These are phyloP conservation scores for Oreochromis grahami DNA, from an alignment of 2,797 vertebrate species.

Conservation along the genomic window DNA sequence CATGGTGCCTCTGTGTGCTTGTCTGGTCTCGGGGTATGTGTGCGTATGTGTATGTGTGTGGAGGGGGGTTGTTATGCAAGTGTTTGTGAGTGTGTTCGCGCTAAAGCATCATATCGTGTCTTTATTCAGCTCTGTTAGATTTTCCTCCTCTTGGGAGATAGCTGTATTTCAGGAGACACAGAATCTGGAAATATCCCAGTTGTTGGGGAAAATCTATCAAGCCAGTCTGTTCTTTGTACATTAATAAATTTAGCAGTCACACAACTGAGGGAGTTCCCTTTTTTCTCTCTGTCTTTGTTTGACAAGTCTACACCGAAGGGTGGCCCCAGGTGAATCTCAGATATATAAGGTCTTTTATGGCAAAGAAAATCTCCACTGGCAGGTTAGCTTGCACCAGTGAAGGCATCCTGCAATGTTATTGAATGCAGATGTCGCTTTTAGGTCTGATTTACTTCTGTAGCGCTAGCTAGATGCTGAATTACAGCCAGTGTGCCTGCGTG, in stretches of 20 bases:
- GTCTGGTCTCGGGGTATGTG: neutral
- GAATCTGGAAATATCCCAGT: conserved; percentile 44
- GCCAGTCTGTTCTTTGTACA: conserved; percentile 37
- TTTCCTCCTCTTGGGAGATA: conserved; percentile 38
- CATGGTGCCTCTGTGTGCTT: conserved; percentile 16
- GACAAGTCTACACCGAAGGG: conserved; percentile 24
- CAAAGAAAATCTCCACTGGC: conserved; percentile 10
- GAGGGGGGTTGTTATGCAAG: neutral
- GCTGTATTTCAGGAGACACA: conserved; percentile 57
- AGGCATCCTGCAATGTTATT: neutral
- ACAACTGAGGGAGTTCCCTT: conserved; percentile 34
- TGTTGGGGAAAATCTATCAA: conserved; percentile 50
- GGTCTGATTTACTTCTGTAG: neutral
- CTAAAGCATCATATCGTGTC: conserved; percentile 15
- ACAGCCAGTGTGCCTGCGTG: neutral
- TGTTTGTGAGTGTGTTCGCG: neutral
- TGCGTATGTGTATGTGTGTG: neutral
- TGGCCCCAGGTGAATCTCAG: conserved; percentile 31
- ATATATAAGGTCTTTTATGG: conserved; percentile 16
- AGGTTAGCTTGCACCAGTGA: neutral
- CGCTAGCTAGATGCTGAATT: neutral
- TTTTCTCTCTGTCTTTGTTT: conserved; percentile 40
- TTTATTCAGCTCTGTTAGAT: conserved; percentile 31
- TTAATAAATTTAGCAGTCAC: conserved; percentile 32
- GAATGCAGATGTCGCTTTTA: neutral